phyloP scores from a whole-genome alignment of 2,888 invertebrate species.

The Diaphora mendica region DNA sequence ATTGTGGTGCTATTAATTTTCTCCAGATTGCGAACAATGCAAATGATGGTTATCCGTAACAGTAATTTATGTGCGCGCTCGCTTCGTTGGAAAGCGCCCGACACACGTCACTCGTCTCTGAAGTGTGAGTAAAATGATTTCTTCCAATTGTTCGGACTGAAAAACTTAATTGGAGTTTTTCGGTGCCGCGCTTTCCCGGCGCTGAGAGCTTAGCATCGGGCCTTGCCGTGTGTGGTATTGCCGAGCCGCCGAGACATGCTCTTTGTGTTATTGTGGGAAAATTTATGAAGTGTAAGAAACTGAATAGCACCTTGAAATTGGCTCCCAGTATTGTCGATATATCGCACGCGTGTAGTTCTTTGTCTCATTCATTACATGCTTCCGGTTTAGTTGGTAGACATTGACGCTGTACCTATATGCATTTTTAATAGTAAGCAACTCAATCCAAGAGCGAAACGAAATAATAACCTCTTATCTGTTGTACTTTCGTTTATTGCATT shows the following conservation, averaged over 20 bases:
- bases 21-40: constrained; percentile 80
- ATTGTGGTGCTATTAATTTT: constrained; percentile 79
- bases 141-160: constrained; percentile 80
- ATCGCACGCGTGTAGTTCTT: constrained; percentile 41
- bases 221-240: background rate
- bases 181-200: constrained; percentile 75
- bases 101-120: constrained; percentile 65
- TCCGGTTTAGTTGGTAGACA: constrained; percentile 49
- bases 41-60: constrained; percentile 81
- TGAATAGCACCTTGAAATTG: constrained; percentile 59
- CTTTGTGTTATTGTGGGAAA: constrained; percentile 62
- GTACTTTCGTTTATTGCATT: constrained; percentile 66
- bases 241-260: constrained; percentile 22
- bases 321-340: constrained; percentile 63
- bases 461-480: constrained; percentile 46
- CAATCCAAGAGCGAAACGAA: constrained; percentile 32
- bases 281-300: constrained; percentile 52
- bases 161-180: constrained; percentile 60
- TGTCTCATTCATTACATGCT: constrained; percentile 38
- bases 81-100: constrained; percentile 77
- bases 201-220: constrained; percentile 32
- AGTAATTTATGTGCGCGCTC: constrained; percentile 72
- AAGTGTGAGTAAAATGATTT: constrained; percentile 78
- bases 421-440: constrained; percentile 27
- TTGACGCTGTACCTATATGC: constrained; percentile 27